Evolutionary conservation across 2,113 vertebrate genomes (phyloP).

Genomic region (Xenopus borealis): DNA sequence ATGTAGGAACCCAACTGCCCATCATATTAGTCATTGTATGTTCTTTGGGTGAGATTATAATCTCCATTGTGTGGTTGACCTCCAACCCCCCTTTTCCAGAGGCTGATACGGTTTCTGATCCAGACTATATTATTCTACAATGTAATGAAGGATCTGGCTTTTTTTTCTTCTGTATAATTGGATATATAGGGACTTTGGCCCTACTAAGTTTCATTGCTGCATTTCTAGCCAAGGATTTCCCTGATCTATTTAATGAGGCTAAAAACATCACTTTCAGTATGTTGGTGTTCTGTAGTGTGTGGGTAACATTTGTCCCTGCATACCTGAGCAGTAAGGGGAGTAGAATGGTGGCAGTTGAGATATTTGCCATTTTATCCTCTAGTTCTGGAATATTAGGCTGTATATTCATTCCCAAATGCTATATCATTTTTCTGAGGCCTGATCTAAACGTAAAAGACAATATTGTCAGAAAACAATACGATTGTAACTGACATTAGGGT

Average conservation of each 20-base stretch:
- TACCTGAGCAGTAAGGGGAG: conserved; percentile 12
- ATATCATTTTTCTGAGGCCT: conserved; percentile 9
- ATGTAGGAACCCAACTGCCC: not conserved
- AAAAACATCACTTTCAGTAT: conserved; percentile 11
- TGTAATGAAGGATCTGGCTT: conserved; percentile 16
- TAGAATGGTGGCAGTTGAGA: not conserved
- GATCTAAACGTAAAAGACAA: not conserved
- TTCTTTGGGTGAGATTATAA: conserved; percentile 11
- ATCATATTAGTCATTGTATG: not conserved
- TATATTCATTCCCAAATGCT: conserved; percentile 16
- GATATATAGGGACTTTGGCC: conserved; percentile 23
- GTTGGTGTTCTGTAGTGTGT: conserved; percentile 11
- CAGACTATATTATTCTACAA: conserved; percentile 3
- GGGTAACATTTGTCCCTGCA: conserved; percentile 1
- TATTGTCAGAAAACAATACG: too few relatives aligned
- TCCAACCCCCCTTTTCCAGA: conserved; percentile 9
- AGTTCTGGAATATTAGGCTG: conserved; percentile 7
- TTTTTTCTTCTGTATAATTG: conserved; percentile 24
- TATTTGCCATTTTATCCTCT: conserved; percentile 26
- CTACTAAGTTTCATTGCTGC: conserved; percentile 13
- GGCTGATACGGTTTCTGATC: not conserved
- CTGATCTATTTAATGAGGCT: conserved; percentile 30
- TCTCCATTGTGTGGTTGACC: conserved; percentile 15
- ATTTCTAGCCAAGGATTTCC: conserved; percentile 18
- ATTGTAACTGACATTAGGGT: too few relatives aligned